Base-by-base conservation (phyloP, 2,888 invertebrate genomes). In the Plebejus anna region DNA sequence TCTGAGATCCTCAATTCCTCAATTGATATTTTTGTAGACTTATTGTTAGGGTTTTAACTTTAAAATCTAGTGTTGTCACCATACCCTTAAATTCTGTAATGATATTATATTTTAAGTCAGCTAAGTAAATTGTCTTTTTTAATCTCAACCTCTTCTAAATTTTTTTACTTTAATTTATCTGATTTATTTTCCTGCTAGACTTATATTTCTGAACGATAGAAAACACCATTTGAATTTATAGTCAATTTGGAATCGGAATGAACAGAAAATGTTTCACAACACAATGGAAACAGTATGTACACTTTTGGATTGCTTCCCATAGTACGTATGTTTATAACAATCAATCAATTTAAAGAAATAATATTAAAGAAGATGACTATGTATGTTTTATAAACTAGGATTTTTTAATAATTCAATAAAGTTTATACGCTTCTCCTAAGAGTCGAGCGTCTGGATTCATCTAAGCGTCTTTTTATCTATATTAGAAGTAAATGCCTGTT, bases 201-300 rank as follows among this genome's bases (percentile, higher is more conserved):
- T 66, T 66, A 66, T 66, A 66, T 66, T 66, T 66, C 66, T 66
- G 66, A 66, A 4, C 66, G 66, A 66, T 66, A 66, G 66, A 32
- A 66, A 66, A 66, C 66, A 66, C 32, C 32, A 13, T 32, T 32
- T 66, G 13, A 66, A 66, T 66, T 36, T 36, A 28, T 22, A 66
- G 32, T 66, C 32, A 66, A 66, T 66, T 66, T 66, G 66, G 66
- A 36, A 32, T 66, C 2, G 66, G 66, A 66, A 66, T 66, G 66
- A 66, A 66, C 66, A 36, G 66, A 66, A 32, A 66, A 66, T 66
- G 32, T 66, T 66, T 66, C 66, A 66, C 66, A 66, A 66, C 32
- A 66, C 66, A 66, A 66, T 66, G 66, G 66, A 36, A 66, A 66
- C 66, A 66, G 32, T 66, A 66, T 66, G 66, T 32, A 66, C 28